Base-by-base conservation (phyloP, 2,888 invertebrate species). In the Amphipoea oculea region DNA sequence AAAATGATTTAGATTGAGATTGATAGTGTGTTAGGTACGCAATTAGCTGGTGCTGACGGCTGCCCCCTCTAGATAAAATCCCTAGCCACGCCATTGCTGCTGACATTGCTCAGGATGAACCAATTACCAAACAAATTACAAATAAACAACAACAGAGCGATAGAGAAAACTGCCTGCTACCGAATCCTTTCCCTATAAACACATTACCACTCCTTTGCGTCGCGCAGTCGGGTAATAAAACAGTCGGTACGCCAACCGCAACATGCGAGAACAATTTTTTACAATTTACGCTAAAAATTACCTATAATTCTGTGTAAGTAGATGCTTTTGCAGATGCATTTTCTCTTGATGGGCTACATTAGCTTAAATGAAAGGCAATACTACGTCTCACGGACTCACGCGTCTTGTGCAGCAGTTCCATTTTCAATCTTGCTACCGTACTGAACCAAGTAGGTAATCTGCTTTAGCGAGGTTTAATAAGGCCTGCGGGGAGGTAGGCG, bases 191-290 rank as follows among this genome's bases (percentile, higher is more conserved):
- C 17, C 51, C 51, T 51, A 29, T 62, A 62, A 62, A 29, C 29
- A 29, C 29, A 29, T 29, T 29, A 29, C 29, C 29, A 29, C 29
- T 29, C 29, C 29, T 29, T 29, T 29, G 29, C 29, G 29, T 29
- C 29, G 29, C 29, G 29, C 29, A 29, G 29, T 29, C 29, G 29
- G 29, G 29, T 29, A 29, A 29, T 29, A 29, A 29, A 29, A 17
- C 62, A 62, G 17, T 62, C 17, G 14, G 14, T 36, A 51, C 57
- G 57, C 42, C 57, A 82, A 42, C 14, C 57, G 23, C 14, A 60
- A 66, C 79, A 79, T 67, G 75, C 75, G 51, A 60, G n/a, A 70
- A 36, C 69, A 51, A 78, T 83, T 83, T 69, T 2, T 40, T 29
- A 20, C 14, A 62, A 12, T 23, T 51, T 60, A 66, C 4, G 29